Conservation (phyloP, 1,140 invertebrate species). For the Listronotus bonariensis region DNA sequence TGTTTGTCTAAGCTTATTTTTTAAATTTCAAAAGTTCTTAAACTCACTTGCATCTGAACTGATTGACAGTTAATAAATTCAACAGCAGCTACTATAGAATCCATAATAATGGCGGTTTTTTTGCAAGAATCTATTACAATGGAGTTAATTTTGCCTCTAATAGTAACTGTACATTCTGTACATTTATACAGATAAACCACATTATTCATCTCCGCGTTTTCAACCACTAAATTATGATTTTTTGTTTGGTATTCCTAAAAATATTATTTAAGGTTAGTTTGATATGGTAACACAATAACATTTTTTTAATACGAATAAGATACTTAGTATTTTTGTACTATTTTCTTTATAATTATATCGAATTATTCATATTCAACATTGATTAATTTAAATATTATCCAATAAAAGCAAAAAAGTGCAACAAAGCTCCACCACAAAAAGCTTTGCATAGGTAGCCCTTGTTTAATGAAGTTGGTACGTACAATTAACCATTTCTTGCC, state of each 20-base stretch:
- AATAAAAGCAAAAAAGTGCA: too few species aligned
- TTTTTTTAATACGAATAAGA: too few species aligned
- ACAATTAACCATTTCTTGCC: conserved; percentile 96
- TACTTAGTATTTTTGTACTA: too few species aligned
- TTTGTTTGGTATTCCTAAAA: conserved; percentile 82
- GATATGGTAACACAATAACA: background rate
- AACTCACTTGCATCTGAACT: conserved; percentile 89
- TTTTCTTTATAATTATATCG: too few species aligned
- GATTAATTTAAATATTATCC: too few species aligned
- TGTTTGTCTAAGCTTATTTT: too few species aligned
- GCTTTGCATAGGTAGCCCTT: background rate
- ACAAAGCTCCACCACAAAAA: background rate
- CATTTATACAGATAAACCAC: conserved; percentile 96
- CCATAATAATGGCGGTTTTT: conserved; percentile 95
- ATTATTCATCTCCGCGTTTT: conserved; percentile 95
- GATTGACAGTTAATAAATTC: conserved; percentile 99
- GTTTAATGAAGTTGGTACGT: conserved; percentile 4
- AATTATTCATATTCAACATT: too few species aligned
- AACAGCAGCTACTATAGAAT: conserved; percentile 90
- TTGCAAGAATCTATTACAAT: conserved; percentile 95
- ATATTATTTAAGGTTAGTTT: background rate
- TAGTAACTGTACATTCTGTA: conserved; percentile 79
- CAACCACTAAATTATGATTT: conserved; percentile 78
- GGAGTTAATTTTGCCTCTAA: conserved; percentile 97
- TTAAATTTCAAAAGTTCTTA: background rate